These are phyloP conservation scores for Zophobas morio DNA, from an alignment of 1,140 invertebrate genomes.

Conservation along the genomic window DNA sequence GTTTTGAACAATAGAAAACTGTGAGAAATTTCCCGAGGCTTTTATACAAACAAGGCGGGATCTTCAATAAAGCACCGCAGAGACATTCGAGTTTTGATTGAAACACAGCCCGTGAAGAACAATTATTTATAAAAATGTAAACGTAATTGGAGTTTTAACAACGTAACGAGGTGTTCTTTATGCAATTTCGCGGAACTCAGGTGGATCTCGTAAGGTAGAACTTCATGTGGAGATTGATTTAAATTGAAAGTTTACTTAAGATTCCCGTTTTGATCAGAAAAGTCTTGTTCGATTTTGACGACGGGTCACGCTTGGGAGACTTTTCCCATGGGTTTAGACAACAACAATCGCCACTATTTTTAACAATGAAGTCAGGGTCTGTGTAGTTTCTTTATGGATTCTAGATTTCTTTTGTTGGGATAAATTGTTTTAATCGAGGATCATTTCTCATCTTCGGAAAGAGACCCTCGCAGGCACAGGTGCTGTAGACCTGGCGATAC, in stretches of 20 bases:
- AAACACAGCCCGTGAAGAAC: not conserved
- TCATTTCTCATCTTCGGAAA: conserved; percentile 37
- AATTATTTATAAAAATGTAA: too few relatives aligned
- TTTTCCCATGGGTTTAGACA: not conserved
- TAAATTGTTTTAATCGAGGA: conserved; percentile 42
- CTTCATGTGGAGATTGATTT: too few relatives aligned
- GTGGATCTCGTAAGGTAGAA: too few relatives aligned
- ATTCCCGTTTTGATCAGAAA: too few relatives aligned
- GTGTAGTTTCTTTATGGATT: conserved; percentile 20
- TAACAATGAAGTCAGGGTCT: conserved; percentile 10
- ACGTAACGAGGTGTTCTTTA: too few relatives aligned
- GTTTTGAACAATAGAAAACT: conserved; percentile 39
- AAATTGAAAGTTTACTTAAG: too few relatives aligned
- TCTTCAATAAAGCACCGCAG: conserved; percentile 11
- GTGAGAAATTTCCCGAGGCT: conserved; percentile 35
- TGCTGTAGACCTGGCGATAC: not conserved
- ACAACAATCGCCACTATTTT: conserved; percentile 21
- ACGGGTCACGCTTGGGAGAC: too few relatives aligned
- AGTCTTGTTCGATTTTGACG: too few relatives aligned
- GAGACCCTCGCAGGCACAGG: not conserved
- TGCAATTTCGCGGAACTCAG: too few relatives aligned
- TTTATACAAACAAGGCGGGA: conserved; percentile 24
- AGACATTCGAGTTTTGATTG: conserved; percentile 11
- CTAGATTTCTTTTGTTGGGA: conserved; percentile 35
- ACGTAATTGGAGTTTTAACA: too few relatives aligned